phyloP scores from a whole-genome alignment of 2,113 vertebrate genomes.

The Malurus elegans region DNA sequence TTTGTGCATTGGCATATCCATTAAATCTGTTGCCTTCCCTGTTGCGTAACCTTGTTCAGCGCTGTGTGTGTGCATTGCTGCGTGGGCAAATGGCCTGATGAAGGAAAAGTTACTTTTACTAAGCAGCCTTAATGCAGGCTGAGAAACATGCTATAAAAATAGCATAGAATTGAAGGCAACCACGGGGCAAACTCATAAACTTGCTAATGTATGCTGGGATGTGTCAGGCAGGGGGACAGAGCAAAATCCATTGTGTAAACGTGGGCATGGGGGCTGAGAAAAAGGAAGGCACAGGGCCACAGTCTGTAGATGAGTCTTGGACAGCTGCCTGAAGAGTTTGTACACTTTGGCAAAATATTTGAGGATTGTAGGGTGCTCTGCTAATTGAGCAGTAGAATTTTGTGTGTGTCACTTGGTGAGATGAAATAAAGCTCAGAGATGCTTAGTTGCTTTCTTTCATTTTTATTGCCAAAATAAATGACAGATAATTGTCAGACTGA shows the following conservation, averaged over 20 bases:
- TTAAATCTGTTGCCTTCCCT: not conserved
- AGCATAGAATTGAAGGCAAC: not conserved
- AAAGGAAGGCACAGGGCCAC: not conserved
- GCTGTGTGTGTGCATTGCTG: not conserved
- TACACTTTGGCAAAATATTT: not conserved
- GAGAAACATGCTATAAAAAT: not conserved
- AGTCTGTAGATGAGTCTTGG: not conserved
- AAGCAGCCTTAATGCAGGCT: not conserved
- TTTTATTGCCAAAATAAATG: not conserved
- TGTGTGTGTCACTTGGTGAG: fast-evolving
- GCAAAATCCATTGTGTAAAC: not conserved
- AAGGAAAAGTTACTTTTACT: not conserved
- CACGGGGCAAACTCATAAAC: not conserved
- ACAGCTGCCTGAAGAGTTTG: not conserved
- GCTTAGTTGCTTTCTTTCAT: not conserved
- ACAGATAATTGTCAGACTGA: not conserved
- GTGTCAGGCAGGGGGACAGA: not conserved
- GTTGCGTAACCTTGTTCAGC: not conserved
- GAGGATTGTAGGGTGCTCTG: not conserved
- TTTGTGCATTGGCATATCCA: not conserved
- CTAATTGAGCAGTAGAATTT: not conserved
- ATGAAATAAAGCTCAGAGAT: not conserved
- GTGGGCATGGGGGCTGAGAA: not conserved
- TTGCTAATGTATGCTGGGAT: not conserved
- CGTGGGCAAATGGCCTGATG: not conserved